Percentiles rank a stretch among this genome's conserved stretches.
These are phyloP conservation scores for Coregonus clupeaformis DNA, from an alignment of 2,113 vertebrate genomes.

Conservation along the genomic window DNA sequence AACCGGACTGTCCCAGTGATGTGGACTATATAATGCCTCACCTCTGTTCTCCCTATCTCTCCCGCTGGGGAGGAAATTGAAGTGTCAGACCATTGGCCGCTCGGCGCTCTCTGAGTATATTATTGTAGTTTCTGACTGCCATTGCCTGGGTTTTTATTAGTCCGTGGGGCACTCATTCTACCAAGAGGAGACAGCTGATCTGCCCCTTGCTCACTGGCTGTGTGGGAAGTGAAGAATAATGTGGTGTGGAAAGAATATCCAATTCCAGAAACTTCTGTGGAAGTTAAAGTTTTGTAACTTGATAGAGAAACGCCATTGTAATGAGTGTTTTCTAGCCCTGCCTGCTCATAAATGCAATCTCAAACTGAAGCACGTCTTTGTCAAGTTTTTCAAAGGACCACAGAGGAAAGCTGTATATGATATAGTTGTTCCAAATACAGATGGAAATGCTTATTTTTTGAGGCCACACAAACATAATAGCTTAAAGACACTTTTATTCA, in stretches of 20 bases:
- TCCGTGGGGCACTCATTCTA: constrained; percentile 49
- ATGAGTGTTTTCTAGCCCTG: background rate
- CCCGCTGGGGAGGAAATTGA: constrained; percentile 69
- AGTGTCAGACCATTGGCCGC: constrained; percentile 64
- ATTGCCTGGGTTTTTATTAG: constrained; percentile 48
- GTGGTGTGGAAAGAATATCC: background rate
- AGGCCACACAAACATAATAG: no score
- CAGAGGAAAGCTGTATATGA: no score
- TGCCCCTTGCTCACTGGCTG: constrained; percentile 10
- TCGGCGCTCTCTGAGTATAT: constrained; percentile 47
- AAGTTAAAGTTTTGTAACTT: background rate
- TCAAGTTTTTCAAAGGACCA: no score
- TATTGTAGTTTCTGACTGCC: constrained; percentile 56
- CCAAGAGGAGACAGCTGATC: constrained; percentile 55
- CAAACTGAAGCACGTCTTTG: no score
- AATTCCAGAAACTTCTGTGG: background rate
- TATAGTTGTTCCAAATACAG: background rate
- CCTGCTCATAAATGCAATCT: no score
- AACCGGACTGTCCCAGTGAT: constrained; percentile 42
- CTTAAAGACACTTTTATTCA: no score
- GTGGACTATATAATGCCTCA: constrained; percentile 59
- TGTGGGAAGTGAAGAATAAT: background rate
- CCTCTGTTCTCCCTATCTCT: constrained; percentile 68
- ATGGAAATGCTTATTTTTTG: background rate
- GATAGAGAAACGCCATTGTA: background rate